Conservation (phyloP, 2,113 vertebrate species). For the Hyperopisus bebe region DNA sequence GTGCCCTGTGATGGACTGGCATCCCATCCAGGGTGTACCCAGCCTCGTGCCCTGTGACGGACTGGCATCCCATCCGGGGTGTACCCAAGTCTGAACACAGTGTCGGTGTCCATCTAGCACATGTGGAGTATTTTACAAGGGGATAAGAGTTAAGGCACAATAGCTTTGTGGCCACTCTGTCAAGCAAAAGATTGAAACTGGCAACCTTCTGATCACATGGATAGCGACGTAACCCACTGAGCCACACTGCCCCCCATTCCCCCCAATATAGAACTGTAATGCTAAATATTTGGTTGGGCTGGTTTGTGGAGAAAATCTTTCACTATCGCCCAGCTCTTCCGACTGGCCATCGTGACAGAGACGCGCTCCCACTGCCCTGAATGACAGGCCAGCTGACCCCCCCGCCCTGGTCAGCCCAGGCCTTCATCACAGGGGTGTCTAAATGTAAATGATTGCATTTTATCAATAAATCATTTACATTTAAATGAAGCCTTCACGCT, state of each 20-base stretch:
- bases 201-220: not conserved
- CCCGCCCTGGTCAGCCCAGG: not conserved
- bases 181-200: not conserved
- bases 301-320: not conserved
- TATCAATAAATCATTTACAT: constrained; percentile 8
- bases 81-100: not conserved
- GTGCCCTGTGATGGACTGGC: not conserved
- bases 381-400: not conserved
- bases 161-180: not conserved
- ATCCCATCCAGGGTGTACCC: not conserved
- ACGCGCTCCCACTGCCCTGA: not conserved
- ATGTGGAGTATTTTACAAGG: not conserved
- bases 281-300: not conserved
- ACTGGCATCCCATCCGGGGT: not conserved
- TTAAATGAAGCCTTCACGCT: constrained; percentile 5
- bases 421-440: not conserved
- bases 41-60: not conserved
- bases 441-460: constrained; percentile 10
- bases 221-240: not conserved
- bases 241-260: not conserved
- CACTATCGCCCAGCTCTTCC: not conserved
- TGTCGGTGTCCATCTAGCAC: not conserved
- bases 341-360: not conserved
- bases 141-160: not conserved
- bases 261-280: not conserved